phyloP scores from a whole-genome alignment of 2,797 vertebrate species.

The Scomberomorus guttatus region DNA sequence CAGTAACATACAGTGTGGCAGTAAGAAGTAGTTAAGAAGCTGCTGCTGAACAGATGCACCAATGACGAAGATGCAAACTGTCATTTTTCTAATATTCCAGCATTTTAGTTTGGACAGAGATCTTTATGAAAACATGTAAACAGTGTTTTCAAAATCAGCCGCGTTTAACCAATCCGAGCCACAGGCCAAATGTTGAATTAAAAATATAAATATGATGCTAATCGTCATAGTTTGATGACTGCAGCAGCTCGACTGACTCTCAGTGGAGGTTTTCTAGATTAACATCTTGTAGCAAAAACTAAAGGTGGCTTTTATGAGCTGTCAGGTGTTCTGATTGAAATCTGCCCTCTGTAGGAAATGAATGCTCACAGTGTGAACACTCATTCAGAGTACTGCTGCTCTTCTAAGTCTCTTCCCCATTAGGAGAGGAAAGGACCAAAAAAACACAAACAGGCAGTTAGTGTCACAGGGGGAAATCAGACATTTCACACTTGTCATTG shows the following conservation, averaged over 20 bases:
- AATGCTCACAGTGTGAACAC: conserved; percentile 68
- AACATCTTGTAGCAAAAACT: conserved; percentile 47
- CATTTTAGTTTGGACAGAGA: not conserved
- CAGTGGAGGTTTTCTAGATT: not conserved
- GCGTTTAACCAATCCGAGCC: not conserved
- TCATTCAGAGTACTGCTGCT: conserved; percentile 49
- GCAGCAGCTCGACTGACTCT: not conserved
- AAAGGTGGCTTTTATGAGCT: not conserved
- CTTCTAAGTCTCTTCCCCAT: conserved; percentile 22
- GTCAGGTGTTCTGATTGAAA: too few relatives aligned
- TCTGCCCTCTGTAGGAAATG: not conserved
- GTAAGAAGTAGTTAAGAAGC: not conserved
- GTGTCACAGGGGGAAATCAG: not conserved
- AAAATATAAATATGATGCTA: not conserved
- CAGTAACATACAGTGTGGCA: too few relatives aligned
- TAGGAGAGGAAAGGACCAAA: not conserved
- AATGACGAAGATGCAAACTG: too few relatives aligned
- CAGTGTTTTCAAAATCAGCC: not conserved
- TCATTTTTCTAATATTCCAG: too few relatives aligned
- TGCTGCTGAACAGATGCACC: not conserved
- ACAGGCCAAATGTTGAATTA: not conserved
- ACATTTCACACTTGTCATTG: conserved; percentile 1
- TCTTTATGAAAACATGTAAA: not conserved
- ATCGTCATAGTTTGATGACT: not conserved
- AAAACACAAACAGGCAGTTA: conserved; percentile 16